Evolutionary conservation across 2,113 vertebrate genomes (phyloP), one percentile per base, ranked within the genome.

Genomic region (Zosterops japonicus): DNA sequence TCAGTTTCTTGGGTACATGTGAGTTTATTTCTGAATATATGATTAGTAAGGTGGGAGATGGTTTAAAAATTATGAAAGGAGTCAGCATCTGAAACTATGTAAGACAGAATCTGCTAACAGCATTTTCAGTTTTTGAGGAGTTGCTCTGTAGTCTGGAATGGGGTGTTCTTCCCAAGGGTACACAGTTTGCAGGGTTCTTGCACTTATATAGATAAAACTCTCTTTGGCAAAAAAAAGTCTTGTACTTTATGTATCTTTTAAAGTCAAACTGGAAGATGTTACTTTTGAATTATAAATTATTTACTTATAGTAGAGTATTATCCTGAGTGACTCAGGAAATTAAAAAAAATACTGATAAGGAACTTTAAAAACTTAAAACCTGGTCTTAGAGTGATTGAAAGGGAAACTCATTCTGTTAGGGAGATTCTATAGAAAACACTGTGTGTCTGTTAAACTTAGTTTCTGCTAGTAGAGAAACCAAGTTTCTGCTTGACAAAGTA

Each of bases 371-470:
- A 19, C 28, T 33, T 31, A 22, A 75, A 75, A 67, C 2, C 6
- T 55, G 42, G 4, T 70, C 89, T 77, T 60, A 87, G 0, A 0
- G 19, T 47, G 35, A 61, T 5, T 87, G n/a, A 81, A 88, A 53
- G 12, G 46, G 28, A 76, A 84, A 74, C 4, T 22, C 10, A 5
- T 61, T 12, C 6, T 0, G 0, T 20, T 25, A 61, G 19, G 17
- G 52, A 61, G 5, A 70, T 49, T 74, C 22, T 42, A 8, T 2
- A 55, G 36, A 85, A 93, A 83, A 42, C 18, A 50, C 5, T 44
- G 17, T 44, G 7, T 39, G 16, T 55, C 24, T 44, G 17, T 53
- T 78, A 72, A 71, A 61, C 12, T 29, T 44, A 27, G 47, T 50
- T 65, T 80, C 63, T 72, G 55, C 42, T 68, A 72, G 53, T 14